phyloP scores from a whole-genome alignment of 2,888 invertebrate genomes.

The Gymnocheta viridis region DNA sequence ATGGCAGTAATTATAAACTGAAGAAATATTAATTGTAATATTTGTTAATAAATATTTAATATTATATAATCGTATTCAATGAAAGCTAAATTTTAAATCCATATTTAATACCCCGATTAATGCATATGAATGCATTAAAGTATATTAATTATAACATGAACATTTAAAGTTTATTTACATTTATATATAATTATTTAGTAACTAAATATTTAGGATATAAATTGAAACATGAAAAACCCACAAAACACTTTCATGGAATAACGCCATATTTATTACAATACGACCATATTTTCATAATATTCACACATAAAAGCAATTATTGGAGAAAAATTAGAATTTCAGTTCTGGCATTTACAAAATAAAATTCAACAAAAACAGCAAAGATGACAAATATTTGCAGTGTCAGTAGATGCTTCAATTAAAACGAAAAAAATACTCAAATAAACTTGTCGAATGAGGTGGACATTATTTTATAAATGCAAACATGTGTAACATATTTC shows the following conservation, averaged over 20 bases:
- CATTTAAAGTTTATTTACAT: not conserved
- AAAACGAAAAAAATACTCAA: not conserved
- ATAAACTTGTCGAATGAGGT: not conserved
- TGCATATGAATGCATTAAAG: no score
- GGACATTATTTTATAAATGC: slow-evolving; percentile 30
- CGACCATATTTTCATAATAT: slow-evolving; percentile 64
- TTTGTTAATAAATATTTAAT: no score
- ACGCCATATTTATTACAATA: slow-evolving; percentile 60
- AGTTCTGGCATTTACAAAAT: slow-evolving; percentile 39
- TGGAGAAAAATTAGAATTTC: slow-evolving; percentile 50
- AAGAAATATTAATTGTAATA: no score
- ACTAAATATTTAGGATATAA: slow-evolving; percentile 41
- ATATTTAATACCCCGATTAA: no score
- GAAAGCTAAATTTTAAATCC: no score
- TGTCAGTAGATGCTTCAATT: not conserved
- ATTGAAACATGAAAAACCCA: slow-evolving; percentile 64
- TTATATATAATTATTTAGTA: not conserved
- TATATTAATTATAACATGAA: no score
- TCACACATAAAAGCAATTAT: slow-evolving; percentile 60
- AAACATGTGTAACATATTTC: not conserved
- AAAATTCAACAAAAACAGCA: slow-evolving; percentile 35
- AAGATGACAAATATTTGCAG: slow-evolving; percentile 40
- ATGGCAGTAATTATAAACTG: no score
- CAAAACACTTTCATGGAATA: slow-evolving; percentile 69
- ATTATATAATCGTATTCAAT: no score